Conservation (phyloP, 2,888 invertebrate species). For the Gymnoscelis rufifasciata region DNA sequence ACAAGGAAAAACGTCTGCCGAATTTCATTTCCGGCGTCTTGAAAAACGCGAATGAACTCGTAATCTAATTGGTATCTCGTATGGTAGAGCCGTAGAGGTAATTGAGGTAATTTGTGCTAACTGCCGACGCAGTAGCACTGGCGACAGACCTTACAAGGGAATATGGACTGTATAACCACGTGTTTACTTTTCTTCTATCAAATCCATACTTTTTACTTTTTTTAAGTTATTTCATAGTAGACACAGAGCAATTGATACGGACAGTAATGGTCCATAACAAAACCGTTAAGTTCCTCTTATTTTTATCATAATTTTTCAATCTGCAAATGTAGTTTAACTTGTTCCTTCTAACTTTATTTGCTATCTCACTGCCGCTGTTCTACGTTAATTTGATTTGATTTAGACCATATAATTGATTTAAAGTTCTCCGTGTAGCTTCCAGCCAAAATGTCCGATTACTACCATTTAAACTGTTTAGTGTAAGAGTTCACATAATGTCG, state of each 20-base stretch:
- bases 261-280: too few species aligned
- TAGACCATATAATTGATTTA: not conserved
- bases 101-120: constrained; percentile 59
- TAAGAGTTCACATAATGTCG: constrained; percentile 38
- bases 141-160: constrained; percentile 30
- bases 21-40: constrained; percentile 20
- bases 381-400: not conserved
- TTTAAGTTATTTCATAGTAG: too few species aligned
- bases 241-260: too few species aligned
- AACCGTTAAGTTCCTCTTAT: too few species aligned
- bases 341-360: not conserved
- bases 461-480: constrained; percentile 39
- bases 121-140: constrained; percentile 35
- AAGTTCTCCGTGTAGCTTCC: not conserved
- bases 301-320: too few species aligned
- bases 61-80: constrained; percentile 55
- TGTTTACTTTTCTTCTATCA: too few species aligned
- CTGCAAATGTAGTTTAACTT: too few species aligned
- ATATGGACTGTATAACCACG: not conserved
- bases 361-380: not conserved
- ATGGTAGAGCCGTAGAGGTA: constrained; percentile 36
- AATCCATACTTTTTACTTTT: too few species aligned
- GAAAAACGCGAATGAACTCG: constrained; percentile 39
- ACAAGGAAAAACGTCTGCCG: constrained; percentile 6
- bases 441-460: constrained; percentile 28